Conservation (phyloP, 2,797 vertebrate species). For the Heteromormyrus szaboi region DNA sequence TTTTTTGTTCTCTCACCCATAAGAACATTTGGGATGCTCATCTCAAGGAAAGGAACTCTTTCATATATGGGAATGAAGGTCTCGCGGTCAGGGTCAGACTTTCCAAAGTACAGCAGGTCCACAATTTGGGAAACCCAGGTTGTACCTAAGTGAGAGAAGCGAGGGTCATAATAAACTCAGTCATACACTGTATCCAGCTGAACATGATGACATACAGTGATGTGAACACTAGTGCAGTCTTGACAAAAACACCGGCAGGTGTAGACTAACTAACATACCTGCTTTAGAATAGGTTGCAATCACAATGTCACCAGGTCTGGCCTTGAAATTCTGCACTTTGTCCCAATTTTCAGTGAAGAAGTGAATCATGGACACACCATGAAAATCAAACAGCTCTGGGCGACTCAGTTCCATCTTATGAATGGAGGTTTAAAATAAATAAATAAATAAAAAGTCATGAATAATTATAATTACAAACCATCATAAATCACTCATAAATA, state of each 20-base stretch:
- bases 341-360: conserved; percentile 42
- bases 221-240: background rate
- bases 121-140: conserved; percentile 29
- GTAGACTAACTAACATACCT: conserved; percentile 32
- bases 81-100: background rate
- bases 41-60: conserved; percentile 27
- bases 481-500: too few species aligned
- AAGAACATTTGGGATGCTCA: background rate
- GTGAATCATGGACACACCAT: conserved; percentile 38
- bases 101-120: conserved; percentile 22
- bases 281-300: conserved; percentile 49
- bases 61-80: conserved; percentile 11
- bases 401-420: conserved; percentile 22
- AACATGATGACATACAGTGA: background rate
- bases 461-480: too few species aligned
- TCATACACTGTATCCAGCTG: background rate
- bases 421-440: background rate
- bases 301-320: conserved; percentile 39
- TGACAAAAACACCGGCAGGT: background rate
- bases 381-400: conserved; percentile 38
- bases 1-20: conserved; percentile 5
- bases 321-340: conserved; percentile 39
- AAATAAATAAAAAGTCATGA: too few species aligned
- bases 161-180: background rate
- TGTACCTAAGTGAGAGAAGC: conserved; percentile 12